These are phyloP conservation scores for Glossosoma conforme DNA, from an alignment of 1,140 invertebrate species.

Conservation along the genomic window DNA sequence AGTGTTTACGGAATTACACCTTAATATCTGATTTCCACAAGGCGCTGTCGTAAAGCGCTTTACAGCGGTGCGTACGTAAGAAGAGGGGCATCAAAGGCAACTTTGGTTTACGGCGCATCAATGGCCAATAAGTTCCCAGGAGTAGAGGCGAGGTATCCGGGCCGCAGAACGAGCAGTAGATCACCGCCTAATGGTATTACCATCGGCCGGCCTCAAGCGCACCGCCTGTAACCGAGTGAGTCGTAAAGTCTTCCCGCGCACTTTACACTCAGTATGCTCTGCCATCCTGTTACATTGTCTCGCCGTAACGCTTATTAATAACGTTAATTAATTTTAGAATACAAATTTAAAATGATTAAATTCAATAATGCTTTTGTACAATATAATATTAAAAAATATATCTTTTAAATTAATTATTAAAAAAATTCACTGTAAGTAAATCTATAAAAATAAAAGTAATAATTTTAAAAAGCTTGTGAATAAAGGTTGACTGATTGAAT, in stretches of 20 bases:
- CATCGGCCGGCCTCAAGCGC: slow-evolving; percentile 14
- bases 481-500: too few species aligned
- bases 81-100: slow-evolving; percentile 15
- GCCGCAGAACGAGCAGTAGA: slow-evolving; percentile 21
- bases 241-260: slow-evolving; percentile 12
- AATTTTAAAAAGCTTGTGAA: too few species aligned
- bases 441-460: too few species aligned
- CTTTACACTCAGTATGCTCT: slow-evolving; percentile 10
- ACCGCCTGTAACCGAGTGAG: slow-evolving; percentile 10
- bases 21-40: slow-evolving; percentile 17
- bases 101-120: slow-evolving; percentile 20
- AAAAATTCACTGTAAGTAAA: too few species aligned
- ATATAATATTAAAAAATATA: too few species aligned
- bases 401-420: too few species aligned
- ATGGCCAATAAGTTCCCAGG: slow-evolving; percentile 17
- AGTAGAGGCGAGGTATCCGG: neutral
- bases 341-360: too few species aligned
- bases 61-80: slow-evolving; percentile 13
- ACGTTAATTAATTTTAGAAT: too few species aligned
- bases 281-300: slow-evolving; percentile 1
- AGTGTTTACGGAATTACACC: slow-evolving; percentile 8
- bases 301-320: too few species aligned
- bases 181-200: slow-evolving; percentile 25
- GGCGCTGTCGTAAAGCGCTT: slow-evolving; percentile 20
- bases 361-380: too few species aligned